phyloP scores from a whole-genome alignment of 2,888 invertebrate species.

The Venusia cambrica region DNA sequence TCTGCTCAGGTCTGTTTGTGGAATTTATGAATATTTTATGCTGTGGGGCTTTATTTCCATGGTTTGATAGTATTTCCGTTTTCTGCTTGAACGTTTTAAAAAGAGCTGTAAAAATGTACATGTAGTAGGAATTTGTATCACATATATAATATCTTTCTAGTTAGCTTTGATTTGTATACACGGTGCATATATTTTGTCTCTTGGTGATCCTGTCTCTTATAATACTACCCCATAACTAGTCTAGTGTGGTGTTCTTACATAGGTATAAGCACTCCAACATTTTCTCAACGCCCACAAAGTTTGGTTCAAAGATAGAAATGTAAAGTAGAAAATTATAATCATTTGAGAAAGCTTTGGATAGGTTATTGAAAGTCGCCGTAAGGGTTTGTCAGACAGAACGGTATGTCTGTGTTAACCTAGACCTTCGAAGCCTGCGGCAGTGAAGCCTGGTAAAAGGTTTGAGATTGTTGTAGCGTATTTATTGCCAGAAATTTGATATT shows the following conservation, averaged over 20 bases:
- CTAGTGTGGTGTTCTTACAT: constrained; percentile 2
- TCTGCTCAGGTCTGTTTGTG: constrained; percentile 11
- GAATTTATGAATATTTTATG: constrained; percentile 15
- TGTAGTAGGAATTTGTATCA: too few species aligned
- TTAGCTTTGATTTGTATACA: too few species aligned
- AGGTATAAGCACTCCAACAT: neutral
- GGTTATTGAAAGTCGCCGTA: constrained; percentile 13
- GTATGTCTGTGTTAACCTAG: constrained; percentile 14
- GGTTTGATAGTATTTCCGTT: too few species aligned
- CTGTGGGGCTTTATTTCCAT: constrained; percentile 8
- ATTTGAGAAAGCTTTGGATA: constrained; percentile 14
- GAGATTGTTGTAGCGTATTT: too few species aligned
- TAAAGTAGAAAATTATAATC: constrained; percentile 16
- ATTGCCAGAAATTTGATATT: too few species aligned
- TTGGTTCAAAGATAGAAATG: constrained; percentile 10
- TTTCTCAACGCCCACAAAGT: constrained; percentile 8
- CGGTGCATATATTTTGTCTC: too few species aligned
- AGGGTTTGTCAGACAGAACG: constrained; percentile 9
- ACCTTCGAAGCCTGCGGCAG: constrained; percentile 12
- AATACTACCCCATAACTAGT: too few species aligned
- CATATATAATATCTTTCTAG: too few species aligned
- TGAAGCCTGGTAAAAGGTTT: too few species aligned
- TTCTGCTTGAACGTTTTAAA: constrained; percentile 5
- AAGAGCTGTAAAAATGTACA: too few species aligned
- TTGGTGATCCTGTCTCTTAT: too few species aligned